Conservation (phyloP, 2,888 invertebrate genomes). For the Baronia brevicornis region DNA sequence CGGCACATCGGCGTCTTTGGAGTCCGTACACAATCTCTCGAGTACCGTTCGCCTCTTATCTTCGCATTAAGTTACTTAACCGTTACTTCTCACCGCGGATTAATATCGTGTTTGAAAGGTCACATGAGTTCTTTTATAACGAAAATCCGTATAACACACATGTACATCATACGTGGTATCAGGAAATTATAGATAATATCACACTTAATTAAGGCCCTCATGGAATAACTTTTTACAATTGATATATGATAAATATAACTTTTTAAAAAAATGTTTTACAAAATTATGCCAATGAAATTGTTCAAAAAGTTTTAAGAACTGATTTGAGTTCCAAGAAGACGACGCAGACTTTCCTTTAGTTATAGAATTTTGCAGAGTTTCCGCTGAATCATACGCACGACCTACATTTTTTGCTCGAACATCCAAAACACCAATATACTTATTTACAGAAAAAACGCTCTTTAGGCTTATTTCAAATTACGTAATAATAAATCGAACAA, state of each 20-base stretch:
- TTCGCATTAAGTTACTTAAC: constrained; percentile 38
- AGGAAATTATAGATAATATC: constrained; percentile 1
- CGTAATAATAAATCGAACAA: constrained; percentile 1
- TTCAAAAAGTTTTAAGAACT: no score
- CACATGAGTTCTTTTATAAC: constrained; percentile 31
- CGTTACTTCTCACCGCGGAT: constrained; percentile 38
- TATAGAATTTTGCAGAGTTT: constrained; percentile 27
- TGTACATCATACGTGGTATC: no score
- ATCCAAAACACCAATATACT: constrained; percentile 12
- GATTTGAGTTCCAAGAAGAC: constrained; percentile 25
- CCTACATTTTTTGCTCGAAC: constrained; percentile 15
- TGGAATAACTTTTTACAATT: no score
- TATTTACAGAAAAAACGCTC: no score
- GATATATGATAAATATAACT: no score
- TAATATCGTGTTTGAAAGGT: constrained; percentile 26
- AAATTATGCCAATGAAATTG: no score
- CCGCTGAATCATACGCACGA: constrained; percentile 28
- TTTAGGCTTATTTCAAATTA: constrained; percentile 7
- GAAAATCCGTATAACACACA: constrained; percentile 22
- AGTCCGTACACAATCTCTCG: constrained; percentile 23
- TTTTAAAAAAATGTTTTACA: no score
- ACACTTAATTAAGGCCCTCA: constrained; percentile 2
- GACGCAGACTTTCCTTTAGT: constrained; percentile 28
- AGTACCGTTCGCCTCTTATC: constrained; percentile 43
- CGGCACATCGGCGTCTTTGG: no score